Percentiles rank a stretch among this genome's conserved stretches.
These are phyloP conservation scores for Ichneumon xanthorius DNA, from an alignment of 2,888 invertebrate species.

Conservation along the genomic window DNA sequence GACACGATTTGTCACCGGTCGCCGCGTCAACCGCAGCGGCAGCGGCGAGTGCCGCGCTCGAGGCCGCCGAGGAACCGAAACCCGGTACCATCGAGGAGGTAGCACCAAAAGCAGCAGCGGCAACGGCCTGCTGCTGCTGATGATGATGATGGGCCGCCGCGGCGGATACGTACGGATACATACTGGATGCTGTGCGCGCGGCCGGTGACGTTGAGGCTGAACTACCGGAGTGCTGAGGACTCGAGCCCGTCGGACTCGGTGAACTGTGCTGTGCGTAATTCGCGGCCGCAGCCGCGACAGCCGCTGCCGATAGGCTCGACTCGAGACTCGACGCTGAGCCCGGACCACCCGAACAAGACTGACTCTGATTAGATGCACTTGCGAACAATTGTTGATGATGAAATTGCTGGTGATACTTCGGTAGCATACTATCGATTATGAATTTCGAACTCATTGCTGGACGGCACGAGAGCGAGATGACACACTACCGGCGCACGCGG, in stretches of 20 bases:
- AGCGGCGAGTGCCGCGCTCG: constrained; percentile 86
- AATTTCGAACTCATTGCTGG: constrained; percentile 96
- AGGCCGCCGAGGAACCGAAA: constrained; percentile 86
- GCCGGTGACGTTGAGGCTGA: constrained; percentile 89
- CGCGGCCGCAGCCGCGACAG: constrained; percentile 90
- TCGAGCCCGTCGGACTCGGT: constrained; percentile 89
- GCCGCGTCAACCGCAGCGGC: constrained; percentile 89
- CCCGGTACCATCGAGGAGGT: constrained; percentile 88
- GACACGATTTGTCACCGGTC: constrained; percentile 92
- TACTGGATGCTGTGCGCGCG: constrained; percentile 89
- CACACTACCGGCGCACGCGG: constrained; percentile 51
- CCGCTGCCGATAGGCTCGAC: constrained; percentile 88
- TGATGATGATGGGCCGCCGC: constrained; percentile 89
- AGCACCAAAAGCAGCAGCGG: constrained; percentile 88
- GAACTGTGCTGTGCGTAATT: constrained; percentile 88
- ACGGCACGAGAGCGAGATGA: constrained; percentile 58
- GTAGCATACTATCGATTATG: constrained; percentile 99
- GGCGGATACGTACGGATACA: constrained; percentile 96
- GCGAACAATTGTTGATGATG: constrained; percentile 90
- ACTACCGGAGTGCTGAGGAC: constrained; percentile 89
- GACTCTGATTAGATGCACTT: constrained; percentile 90
- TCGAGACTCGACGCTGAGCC: constrained; percentile 89
- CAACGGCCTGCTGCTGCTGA: constrained; percentile 89
- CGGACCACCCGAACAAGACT: constrained; percentile 87
- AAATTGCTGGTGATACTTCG: constrained; percentile 95